Percentiles rank a stretch among this genome's conserved stretches.
phyloP scores from a whole-genome alignment of 2,797 vertebrate genomes.

The Heterohyrax brucei region DNA sequence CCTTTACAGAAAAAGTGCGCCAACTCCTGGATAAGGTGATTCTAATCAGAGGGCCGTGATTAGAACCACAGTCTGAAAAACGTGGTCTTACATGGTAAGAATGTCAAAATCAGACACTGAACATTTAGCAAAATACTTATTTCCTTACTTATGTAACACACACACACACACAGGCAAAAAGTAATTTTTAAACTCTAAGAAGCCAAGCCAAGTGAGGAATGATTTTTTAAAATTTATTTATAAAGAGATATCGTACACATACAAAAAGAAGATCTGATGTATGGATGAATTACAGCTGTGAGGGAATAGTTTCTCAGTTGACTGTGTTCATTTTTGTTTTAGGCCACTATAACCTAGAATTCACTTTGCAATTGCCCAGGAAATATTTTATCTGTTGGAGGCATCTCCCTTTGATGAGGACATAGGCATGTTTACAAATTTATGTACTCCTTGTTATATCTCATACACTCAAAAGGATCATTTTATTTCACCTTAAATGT shows the following conservation, averaged over 20 bases:
- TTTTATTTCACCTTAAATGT: slow-evolving; percentile 40
- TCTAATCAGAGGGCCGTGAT: not conserved
- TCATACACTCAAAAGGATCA: not conserved
- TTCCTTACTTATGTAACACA: not conserved
- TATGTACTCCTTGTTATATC: slow-evolving; percentile 31
- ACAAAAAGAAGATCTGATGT: not conserved
- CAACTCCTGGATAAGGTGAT: not conserved
- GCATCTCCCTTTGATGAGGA: not conserved
- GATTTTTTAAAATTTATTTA: slow-evolving; percentile 20
- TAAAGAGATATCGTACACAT: not conserved
- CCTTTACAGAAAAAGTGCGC: slow-evolving; percentile 16
- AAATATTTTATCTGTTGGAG: slow-evolving; percentile 26
- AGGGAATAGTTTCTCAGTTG: not conserved
- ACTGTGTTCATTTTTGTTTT: slow-evolving; percentile 25
- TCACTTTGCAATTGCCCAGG: not conserved
- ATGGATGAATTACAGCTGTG: not conserved
- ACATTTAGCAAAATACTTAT: not conserved
- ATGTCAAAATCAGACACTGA: slow-evolving; percentile 13
- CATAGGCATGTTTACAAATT: not conserved
- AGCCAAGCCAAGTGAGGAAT: not conserved
- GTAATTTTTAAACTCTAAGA: slow-evolving; percentile 18
- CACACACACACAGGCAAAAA: not conserved
- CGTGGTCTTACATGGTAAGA: not conserved
- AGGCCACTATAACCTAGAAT: slow-evolving; percentile 13
- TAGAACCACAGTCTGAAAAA: not conserved